Evolutionary conservation across 2,113 vertebrate genomes (phyloP).

Genomic region (Oryzias woworae): DNA sequence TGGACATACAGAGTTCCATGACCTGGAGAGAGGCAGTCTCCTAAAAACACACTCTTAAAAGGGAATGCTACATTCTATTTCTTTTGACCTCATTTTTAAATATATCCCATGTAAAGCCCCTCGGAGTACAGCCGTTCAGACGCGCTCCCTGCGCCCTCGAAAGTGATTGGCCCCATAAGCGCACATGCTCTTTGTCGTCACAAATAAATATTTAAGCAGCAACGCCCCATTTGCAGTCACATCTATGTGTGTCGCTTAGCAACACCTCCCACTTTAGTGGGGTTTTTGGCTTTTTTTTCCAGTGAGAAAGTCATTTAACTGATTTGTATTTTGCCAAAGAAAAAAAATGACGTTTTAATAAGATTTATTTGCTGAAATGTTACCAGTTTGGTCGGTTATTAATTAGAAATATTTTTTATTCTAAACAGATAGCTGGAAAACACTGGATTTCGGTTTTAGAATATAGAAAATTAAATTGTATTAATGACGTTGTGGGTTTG

Average conservation of each 20-base stretch:
- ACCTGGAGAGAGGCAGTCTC: too few species aligned
- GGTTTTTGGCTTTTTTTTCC: neutral
- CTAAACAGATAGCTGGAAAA: too few species aligned
- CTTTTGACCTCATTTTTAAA: neutral
- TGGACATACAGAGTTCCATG: too few species aligned
- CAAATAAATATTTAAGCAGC: constrained; percentile 25
- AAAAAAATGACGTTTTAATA: too few species aligned
- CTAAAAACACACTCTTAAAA: too few species aligned
- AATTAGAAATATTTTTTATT: too few species aligned
- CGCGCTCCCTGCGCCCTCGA: neutral
- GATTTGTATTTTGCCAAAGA: neutral
- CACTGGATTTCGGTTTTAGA: too few species aligned
- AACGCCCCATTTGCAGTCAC: neutral
- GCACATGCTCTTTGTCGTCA: constrained; percentile 16
- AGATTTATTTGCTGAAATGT: too few species aligned
- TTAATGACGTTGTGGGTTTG: too few species aligned
- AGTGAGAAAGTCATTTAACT: neutral
- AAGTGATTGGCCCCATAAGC: constrained; percentile 27
- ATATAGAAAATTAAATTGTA: too few species aligned
- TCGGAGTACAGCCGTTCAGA: neutral
- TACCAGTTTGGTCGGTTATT: too few species aligned
- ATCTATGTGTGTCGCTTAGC: constrained; percentile 33
- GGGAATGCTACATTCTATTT: too few species aligned
- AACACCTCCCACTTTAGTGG: constrained; percentile 15
- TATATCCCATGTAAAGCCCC: neutral